Percentiles rank a stretch among this genome's conserved stretches.
Evolutionary conservation across 2,888 invertebrate species (phyloP).

Genomic region (Mythimna impura): DNA sequence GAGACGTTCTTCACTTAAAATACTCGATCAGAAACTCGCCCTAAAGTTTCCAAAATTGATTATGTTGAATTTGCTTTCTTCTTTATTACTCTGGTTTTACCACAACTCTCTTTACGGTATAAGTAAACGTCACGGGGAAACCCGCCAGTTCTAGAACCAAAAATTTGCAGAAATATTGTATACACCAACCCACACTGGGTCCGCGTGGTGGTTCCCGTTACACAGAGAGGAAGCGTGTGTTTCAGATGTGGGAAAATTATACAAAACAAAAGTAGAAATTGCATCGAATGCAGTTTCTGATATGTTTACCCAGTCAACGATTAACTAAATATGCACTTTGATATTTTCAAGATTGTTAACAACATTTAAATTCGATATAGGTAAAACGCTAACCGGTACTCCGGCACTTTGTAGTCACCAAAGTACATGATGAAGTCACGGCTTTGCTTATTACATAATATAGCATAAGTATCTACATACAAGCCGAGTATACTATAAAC

Average conservation of each 20-base stretch:
- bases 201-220: no score
- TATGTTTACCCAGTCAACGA: not conserved
- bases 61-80: not conserved
- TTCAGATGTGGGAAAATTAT: not conserved
- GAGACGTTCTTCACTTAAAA: no score
- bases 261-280: not conserved
- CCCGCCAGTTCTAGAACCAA: not conserved
- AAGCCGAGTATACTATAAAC: not conserved
- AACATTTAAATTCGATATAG: slow-evolving; percentile 23
- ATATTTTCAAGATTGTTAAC: slow-evolving; percentile 1
- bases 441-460: slow-evolving; percentile 49
- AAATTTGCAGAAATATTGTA: not conserved
- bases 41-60: not conserved
- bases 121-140: no score
- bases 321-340: not conserved
- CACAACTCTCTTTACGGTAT: not conserved
- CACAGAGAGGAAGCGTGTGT: not conserved
- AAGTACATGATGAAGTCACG: slow-evolving; percentile 48
- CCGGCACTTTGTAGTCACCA: slow-evolving; percentile 43
- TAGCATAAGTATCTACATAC: slow-evolving; percentile 13
- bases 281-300: not conserved
- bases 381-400: slow-evolving; percentile 10
- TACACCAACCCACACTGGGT: not conserved
- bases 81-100: not conserved
- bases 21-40: not conserved